Conservation (phyloP, 2,113 vertebrate genomes). For the Etia nguti region DNA sequence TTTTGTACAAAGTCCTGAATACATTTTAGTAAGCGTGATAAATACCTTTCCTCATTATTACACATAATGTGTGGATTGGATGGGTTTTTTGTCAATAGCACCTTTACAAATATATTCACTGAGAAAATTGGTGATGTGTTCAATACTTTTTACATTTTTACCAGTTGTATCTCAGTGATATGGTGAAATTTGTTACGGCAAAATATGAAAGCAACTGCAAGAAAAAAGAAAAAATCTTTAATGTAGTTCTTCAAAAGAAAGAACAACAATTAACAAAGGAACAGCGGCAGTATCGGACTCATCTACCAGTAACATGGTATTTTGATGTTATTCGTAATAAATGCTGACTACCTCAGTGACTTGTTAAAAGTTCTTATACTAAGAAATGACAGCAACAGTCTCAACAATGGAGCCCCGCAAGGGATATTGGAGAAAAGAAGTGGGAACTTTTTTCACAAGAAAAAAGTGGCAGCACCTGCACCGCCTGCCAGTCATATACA, state of each 20-base stretch:
- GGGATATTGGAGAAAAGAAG: no score
- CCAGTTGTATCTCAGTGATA: not conserved
- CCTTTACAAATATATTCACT: not conserved
- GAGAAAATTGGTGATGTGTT: not conserved
- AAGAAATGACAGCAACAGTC: not conserved
- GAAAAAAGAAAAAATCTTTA: not conserved
- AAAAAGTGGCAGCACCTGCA: constrained; percentile 20
- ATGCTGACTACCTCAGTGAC: not conserved
- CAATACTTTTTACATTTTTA: not conserved
- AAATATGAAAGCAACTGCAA: not conserved
- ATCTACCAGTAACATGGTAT: not conserved
- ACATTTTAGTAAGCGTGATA: not conserved
- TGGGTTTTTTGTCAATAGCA: not conserved
- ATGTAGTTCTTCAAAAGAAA: not conserved
- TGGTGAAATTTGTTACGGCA: not conserved
- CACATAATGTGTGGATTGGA: not conserved
- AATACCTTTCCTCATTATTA: not conserved
- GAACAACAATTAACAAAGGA: not conserved
- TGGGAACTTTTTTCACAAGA: constrained; percentile 5
- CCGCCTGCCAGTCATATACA: not conserved
- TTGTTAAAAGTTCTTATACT: not conserved
- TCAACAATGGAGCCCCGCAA: no score
- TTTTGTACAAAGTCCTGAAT: not conserved
- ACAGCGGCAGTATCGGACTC: not conserved
- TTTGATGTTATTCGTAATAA: not conserved